Base-by-base conservation (phyloP, 2,888 invertebrate genomes). In the Microctonus hyperodae region DNA sequence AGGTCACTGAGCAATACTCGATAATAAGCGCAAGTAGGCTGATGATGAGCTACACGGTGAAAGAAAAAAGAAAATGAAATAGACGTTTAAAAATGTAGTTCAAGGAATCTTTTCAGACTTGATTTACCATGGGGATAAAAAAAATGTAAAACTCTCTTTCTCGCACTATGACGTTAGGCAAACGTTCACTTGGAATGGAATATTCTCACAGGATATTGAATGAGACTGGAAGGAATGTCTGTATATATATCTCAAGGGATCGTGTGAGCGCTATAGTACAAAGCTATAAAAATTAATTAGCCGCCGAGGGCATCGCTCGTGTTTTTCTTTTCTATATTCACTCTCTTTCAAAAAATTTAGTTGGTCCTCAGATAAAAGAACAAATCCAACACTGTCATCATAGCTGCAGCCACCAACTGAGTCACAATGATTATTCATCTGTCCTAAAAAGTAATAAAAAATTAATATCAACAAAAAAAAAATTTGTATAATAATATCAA, bases 261-360 rank as follows among this genome's bases (percentile, higher is more conserved):
- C n/a, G 53, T 25, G 28, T 53, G 53, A 23, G 25, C 28, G 7
- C 28, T 28, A 28, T 7, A 28, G 5, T 22, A 13, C 53, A 63
- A 71, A 75, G 73, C 76, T 74, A 78, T 79, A 79, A 78, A 78
- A 79, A 78, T 79, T 78, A 79, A 79, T 79, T 78, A 78, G 77
- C 72, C 71, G 70, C 64, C 25, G 58, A 64, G 11, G 13, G 28
- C 25, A 44, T 6, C n/a, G n/a, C 16, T n/a, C 44, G 16, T 16
- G 44, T 48, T 37, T 65, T 16, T n/a, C n/a, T n/a, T n/a, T n/a
- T n/a, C n/a, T n/a, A n/a, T n/a, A n/a, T n/a, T n/a, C n/a, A n/a
- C n/a, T n/a, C n/a, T n/a, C n/a, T n/a, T n/a, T n/a, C n/a, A n/a
- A n/a, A n/a, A 55, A 53, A 37, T 59, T 35, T 44, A 13, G 37